phyloP scores from a whole-genome alignment of 2,888 invertebrate genomes.

The Esperia sulphurella region DNA sequence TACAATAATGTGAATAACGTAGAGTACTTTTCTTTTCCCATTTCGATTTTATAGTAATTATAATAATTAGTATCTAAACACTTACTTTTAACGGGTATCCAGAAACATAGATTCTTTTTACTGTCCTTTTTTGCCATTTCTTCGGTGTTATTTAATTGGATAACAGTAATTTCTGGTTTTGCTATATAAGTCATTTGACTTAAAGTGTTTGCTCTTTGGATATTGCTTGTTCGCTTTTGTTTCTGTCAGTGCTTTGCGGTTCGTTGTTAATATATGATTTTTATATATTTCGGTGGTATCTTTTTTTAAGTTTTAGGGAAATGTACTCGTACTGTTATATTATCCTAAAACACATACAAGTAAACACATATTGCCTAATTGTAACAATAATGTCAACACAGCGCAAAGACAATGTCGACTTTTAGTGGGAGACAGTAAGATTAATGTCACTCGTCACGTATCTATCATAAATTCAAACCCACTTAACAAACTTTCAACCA shows the following conservation, averaged over 20 bases:
- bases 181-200: slow-evolving; percentile 12
- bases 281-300: background rate
- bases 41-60: background rate
- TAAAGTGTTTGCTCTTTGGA: slow-evolving; percentile 19
- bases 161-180: slow-evolving; percentile 4
- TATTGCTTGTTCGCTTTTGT: slow-evolving; percentile 17
- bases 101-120: slow-evolving; percentile 32
- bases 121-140: slow-evolving; percentile 30
- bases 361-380: too few relatives aligned
- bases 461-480: too few relatives aligned
- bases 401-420: too few relatives aligned
- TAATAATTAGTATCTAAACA: slow-evolving; percentile 2
- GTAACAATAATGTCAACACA: too few relatives aligned
- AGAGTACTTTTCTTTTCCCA: too few relatives aligned
- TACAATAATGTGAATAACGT: too few relatives aligned
- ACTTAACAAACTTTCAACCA: background rate
- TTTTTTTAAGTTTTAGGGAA: background rate
- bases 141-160: background rate
- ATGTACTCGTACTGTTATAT: background rate
- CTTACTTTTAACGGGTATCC: slow-evolving; percentile 53
- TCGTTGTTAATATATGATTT: background rate
- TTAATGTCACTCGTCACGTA: too few relatives aligned
- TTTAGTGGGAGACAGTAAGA: too few relatives aligned
- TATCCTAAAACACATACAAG: background rate
- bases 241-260: background rate